phyloP scores from a whole-genome alignment of 2,113 vertebrate species.

The Macquaria australasica region DNA sequence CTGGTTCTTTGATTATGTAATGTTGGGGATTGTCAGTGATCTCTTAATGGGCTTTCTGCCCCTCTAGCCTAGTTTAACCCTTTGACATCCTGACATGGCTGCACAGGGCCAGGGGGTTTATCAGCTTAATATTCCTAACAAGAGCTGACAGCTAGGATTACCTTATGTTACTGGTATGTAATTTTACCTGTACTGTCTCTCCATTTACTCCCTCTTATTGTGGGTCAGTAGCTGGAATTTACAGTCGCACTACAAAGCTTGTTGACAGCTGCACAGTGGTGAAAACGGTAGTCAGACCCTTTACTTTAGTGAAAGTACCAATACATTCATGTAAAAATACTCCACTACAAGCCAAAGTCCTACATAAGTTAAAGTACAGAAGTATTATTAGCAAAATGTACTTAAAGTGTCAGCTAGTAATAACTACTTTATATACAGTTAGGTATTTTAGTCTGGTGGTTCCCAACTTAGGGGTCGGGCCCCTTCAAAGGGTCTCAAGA shows the following conservation, averaged over 20 bases:
- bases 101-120: conserved; percentile 5
- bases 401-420: not conserved
- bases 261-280: not conserved
- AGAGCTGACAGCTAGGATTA: conserved; percentile 23
- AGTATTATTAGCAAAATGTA: not conserved
- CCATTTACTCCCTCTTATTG: not conserved
- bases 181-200: not conserved
- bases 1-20: conserved; percentile 28
- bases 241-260: not conserved
- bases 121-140: conserved; percentile 7
- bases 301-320: not conserved
- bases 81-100: conserved; percentile 23
- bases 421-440: not conserved
- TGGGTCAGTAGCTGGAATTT: not conserved
- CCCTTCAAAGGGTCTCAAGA: not conserved
- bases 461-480: not conserved
- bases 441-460: not conserved
- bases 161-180: not conserved
- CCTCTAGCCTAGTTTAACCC: conserved; percentile 35
- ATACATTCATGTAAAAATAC: not conserved
- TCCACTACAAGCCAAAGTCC: not conserved
- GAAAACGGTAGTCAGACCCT: not conserved
- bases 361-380: too few species aligned
- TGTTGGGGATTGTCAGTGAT: conserved; percentile 32
- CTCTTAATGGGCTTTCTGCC: conserved; percentile 54